These are phyloP conservation scores for Catamblyrhynchus diadema DNA, from an alignment of 2,797 vertebrate species.

Conservation along the genomic window DNA sequence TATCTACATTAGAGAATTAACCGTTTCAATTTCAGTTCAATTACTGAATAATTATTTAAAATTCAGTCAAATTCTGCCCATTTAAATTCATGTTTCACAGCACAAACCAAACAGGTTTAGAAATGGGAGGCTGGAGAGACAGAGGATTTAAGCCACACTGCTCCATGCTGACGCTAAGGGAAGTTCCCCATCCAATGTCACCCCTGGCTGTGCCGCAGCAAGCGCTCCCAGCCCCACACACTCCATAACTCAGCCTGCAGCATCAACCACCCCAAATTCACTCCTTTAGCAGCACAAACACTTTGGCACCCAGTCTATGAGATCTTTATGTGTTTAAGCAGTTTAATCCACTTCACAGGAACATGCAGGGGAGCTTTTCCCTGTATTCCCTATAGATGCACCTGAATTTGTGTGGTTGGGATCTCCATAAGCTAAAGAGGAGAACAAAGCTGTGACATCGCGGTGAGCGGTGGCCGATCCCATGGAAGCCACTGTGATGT, in stretches of 20 bases:
- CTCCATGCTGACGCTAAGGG: neutral
- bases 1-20: neutral
- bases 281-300: conserved; percentile 12
- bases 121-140: fast-evolving
- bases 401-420: neutral
- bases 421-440: neutral
- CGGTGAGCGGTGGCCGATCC: fast-evolving
- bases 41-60: neutral
- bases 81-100: fast-evolving
- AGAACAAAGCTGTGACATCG: neutral
- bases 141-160: fast-evolving
- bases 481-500: fast-evolving
- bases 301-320: neutral
- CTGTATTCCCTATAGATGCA: neutral
- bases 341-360: conserved; percentile 8
- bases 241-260: neutral
- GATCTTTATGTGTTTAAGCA: conserved; percentile 11
- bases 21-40: neutral
- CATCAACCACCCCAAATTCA: neutral
- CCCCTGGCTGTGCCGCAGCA: neutral
- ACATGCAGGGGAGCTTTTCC: neutral
- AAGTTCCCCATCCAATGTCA: fast-evolving
- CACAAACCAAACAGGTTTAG: neutral
- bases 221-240: fast-evolving
- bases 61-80: neutral